Base-by-base conservation (phyloP, 2,797 vertebrate species). In the Pelodytes ibericus region DNA sequence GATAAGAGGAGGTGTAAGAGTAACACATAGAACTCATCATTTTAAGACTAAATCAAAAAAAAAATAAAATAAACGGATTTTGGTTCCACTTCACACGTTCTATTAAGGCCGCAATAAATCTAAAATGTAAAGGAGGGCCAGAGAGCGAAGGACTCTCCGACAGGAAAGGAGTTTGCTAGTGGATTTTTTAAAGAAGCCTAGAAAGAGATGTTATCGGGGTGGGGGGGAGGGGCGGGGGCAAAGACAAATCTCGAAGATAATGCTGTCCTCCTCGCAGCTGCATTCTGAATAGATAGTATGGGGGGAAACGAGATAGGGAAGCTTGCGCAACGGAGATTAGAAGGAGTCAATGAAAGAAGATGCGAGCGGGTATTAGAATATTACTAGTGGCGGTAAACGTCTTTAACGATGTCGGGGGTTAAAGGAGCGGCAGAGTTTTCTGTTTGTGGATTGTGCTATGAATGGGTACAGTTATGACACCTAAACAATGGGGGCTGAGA, bases 131-230 rank as follows among this genome's bases (percentile, higher is more conserved):
- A 24, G n/a, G 36, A 16, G 61, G 61, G 22, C 20, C 22, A 47
- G 5, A 10, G 16, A 57, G 31, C 22, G n/a, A 41, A 66, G 33
- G 49, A 13, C 4, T 13, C 22, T 11, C 7, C n/a, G 47, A 64
- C 24, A 57, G 30, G 3, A 2, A 22, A 56, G 7, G 5, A 8
- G 24, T 58, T 9, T 29, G 18, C 26, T n/a, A 30, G n/a, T 27
- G 56, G 33, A 74, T 66, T 18, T 39, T 4, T 30, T 26, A 13
- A n/a, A 15, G 22, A 27, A 72, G 22, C 10, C 39, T 9, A 10
- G 41, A 49, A 72, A 44, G 36, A 24, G 67, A 70, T 58, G 13
- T 58, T 70, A 70, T 70, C 67, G 26, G 65, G 9, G 11, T n/a
- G n/a, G n/a, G n/a, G n/a, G n/a, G n/a, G n/a, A n/a, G n/a, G n/a